Base-by-base conservation (phyloP, 2,797 vertebrate genomes). In the Apogon hyalosoma region DNA sequence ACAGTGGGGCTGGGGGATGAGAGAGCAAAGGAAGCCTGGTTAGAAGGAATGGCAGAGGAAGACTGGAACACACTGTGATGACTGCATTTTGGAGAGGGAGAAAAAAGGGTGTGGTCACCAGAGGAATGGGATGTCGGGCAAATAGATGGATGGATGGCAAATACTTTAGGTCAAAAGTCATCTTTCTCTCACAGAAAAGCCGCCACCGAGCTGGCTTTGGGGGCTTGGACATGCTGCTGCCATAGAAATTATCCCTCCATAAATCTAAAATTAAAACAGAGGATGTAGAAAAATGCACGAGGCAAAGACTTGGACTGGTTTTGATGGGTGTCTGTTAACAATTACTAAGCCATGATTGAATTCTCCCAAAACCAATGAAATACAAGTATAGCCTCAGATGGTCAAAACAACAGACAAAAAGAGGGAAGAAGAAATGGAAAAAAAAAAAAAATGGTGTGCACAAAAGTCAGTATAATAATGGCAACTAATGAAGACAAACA, bases 321-420 rank as follows among this genome's bases (percentile, higher is more conserved):
- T 86, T 75, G 74, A 84, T 83, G 88, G 76, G 71, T 80, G 87
- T 83, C 88, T 92, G 92, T 86, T 87, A 93, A 91, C 90, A 92
- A 92, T 92, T 91, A 91, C 88, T 63, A 83, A 77, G 74, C 87
- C 87, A 87, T 87, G 87, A 89, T 77, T 87, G 75, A 90, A 90
- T 88, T 86, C 85, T 83, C 80, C 73, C 69, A 77, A 91, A 88
- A 88, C 87, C 87, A 86, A 86, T 80, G 80, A 86, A 83, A 87
- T 80, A 72, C 47, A 77, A 88, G 76, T 79, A 73, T 73, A 79
- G 77, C 75, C 75, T 88, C 52, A 76, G 67, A 85, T 72, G 77
- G 78, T 87, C 72, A 87, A 86, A 86, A 81, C 73, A 83, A 69
- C 56, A 75, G 43, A 66, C 63, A 74, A 59, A 73, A 58, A 70